Evolutionary conservation across 2,888 invertebrate genomes (phyloP), one percentile per base, ranked within the genome.

Genomic region (Pinctada fucata): DNA sequence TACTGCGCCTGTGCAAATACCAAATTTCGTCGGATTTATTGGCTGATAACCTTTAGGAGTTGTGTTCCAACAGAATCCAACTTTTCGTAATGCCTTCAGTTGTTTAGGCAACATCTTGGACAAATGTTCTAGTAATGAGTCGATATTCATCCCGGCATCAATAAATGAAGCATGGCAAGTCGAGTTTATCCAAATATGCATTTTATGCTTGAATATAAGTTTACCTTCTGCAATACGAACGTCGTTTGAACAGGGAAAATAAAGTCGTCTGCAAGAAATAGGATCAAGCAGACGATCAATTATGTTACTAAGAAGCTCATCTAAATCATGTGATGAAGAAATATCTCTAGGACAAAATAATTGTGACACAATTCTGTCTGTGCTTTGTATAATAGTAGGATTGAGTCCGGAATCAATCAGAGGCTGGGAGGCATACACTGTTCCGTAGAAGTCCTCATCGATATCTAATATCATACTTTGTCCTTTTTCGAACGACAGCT

Each of bases 1-100:
- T 68, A 87, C 88, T 5, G 78, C 79, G 0, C 89, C 89, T n/a
- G 82, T 79, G 75, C 89, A 89, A 0, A 88, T 72, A 31, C 83
- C 82, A 68, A 88, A 85, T 16, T 71, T 75, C 1, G 75, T 69
- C 6, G 68, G 64, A 3, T 64, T 66, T 6, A 78, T 66, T 48
- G 81, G 77, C 13, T 79, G 51, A 8, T 79, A 58, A 16, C 85
- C 81, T 48, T 87, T 86, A 4, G 86, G 86, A 0, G 88, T 84
- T 0, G 85, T 82, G 3, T 72, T 74, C 10, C 84, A 80, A 76
- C 89, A 89, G 50, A 88, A 84, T 0, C 89, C 89, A 8, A 87
- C 78, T 13, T 82, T 73, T 67, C 82, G 78, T 31, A 89, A 65
- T 0, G 79, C 73, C 10, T 81, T 63, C 4, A 89, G 75, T 71